A percentile compares a stretch with the other conserved stretches of the same genome.
These are phyloP conservation scores for Oreochromis mossambicus DNA, from an alignment of 2,797 vertebrate species.

Conservation along the genomic window DNA sequence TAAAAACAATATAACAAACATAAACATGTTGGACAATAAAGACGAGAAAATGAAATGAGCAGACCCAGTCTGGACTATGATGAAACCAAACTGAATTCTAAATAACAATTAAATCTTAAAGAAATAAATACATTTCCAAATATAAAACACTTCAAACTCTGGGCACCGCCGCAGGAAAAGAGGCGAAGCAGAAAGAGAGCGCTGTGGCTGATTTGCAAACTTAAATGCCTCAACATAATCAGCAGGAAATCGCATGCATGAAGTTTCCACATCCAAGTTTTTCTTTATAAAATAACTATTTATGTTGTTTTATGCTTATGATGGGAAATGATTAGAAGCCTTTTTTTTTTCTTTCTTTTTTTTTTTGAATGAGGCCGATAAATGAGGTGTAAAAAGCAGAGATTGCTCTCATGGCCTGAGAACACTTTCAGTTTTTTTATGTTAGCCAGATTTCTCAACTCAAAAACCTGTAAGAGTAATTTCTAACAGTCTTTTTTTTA, in stretches of 20 bases:
- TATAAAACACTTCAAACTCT: background rate
- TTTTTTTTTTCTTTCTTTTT: background rate
- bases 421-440: background rate
- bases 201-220: background rate
- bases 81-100: background rate
- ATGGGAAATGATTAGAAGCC: background rate
- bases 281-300: accelerated
- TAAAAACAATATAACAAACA: background rate
- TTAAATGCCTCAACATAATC: background rate
- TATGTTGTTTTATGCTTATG: background rate
- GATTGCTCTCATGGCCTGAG: accelerated
- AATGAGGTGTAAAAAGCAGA: background rate
- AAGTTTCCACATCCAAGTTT: background rate
- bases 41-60: background rate
- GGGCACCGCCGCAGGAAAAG: accelerated
- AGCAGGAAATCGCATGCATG: background rate
- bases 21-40: background rate
- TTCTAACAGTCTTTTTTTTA: accelerated
- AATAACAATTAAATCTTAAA: background rate
- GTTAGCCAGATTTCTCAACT: background rate
- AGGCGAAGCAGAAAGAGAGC: background rate
- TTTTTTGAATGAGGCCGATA: accelerated
- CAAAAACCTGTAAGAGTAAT: background rate
- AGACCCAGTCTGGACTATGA: background rate
- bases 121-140: background rate